Percentiles rank a stretch among this genome's conserved stretches.
phyloP scores from a whole-genome alignment of 2,113 vertebrate species.

The Dendrocopos noguchii region DNA sequence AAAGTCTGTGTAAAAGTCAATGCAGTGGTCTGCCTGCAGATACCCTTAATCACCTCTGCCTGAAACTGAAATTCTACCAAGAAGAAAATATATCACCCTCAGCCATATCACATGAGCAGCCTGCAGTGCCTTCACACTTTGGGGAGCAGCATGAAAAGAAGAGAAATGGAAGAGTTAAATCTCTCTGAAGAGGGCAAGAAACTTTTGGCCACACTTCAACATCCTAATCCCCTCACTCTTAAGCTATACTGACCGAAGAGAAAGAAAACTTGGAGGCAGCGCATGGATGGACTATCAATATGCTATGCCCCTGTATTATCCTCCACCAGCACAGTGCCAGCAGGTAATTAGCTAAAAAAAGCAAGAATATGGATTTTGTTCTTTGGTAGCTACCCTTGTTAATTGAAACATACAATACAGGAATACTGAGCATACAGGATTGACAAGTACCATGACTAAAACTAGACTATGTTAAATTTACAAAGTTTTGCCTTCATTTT shows the following conservation, averaged over 20 bases:
- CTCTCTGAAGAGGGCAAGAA: not conserved
- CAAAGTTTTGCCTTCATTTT: not conserved
- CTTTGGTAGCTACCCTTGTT: not conserved
- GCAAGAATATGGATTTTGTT: not conserved
- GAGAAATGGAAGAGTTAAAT: not conserved
- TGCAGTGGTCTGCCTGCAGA: not conserved
- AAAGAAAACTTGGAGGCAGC: not conserved
- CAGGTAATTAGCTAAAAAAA: not conserved
- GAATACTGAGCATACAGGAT: not conserved
- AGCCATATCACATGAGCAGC: not conserved
- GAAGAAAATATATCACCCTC: not conserved
- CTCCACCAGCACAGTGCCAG: not conserved
- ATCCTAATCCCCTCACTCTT: not conserved
- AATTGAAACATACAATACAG: not conserved
- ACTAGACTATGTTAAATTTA: not conserved
- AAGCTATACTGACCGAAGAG: not conserved
- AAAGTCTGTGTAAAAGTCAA: not conserved
- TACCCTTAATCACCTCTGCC: not conserved
- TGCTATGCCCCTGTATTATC: accelerated
- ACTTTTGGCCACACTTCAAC: not conserved
- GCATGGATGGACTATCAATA: not conserved
- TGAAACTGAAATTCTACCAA: not conserved
- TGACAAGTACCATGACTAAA: not conserved
- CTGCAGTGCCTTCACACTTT: not conserved
- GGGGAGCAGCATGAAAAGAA: not conserved